These are phyloP conservation scores for Cryptophagus acutangulus DNA, from an alignment of 2,888 invertebrate species.

Conservation along the genomic window DNA sequence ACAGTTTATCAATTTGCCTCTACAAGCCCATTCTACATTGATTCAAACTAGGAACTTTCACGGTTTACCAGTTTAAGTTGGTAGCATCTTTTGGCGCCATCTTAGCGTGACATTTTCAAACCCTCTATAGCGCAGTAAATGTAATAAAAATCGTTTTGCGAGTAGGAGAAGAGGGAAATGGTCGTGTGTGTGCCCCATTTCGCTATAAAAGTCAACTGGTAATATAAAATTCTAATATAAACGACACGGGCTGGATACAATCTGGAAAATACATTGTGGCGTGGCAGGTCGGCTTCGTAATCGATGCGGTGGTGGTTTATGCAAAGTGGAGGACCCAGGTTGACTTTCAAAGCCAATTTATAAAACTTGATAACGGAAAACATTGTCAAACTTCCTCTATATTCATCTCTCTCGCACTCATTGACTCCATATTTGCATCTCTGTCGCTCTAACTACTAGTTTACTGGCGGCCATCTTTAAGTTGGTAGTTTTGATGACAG, in stretches of 20 bases:
- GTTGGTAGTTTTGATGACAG: too few species aligned
- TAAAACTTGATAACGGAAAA: slow-evolving; percentile 45
- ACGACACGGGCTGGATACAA: slow-evolving; percentile 47
- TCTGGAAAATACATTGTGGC: slow-evolving; percentile 47
- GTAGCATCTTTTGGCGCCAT: too few species aligned
- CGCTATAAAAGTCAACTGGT: slow-evolving; percentile 45
- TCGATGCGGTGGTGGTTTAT: slow-evolving; percentile 46
- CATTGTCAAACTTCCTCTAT: slow-evolving; percentile 43
- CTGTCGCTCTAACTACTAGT: too few species aligned
- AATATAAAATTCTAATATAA: slow-evolving; percentile 48
- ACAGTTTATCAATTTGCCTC: slow-evolving; percentile 32
- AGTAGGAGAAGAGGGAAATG: slow-evolving; percentile 32
- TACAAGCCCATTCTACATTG: too few species aligned
- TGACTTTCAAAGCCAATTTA: slow-evolving; percentile 45
- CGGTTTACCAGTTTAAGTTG: too few species aligned
- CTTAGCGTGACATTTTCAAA: neutral
- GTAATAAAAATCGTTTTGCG: too few species aligned
- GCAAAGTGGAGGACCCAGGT: slow-evolving; percentile 45
- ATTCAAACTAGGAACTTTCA: too few species aligned
- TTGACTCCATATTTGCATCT: too few species aligned
- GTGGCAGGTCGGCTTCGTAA: slow-evolving; percentile 39
- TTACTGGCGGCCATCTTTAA: too few species aligned
- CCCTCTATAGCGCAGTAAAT: neutral
- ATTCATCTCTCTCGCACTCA: too few species aligned
- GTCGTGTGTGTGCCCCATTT: slow-evolving; percentile 44